Evolutionary conservation across 2,113 vertebrate species (phyloP).

Genomic region (Alligator sinensis): DNA sequence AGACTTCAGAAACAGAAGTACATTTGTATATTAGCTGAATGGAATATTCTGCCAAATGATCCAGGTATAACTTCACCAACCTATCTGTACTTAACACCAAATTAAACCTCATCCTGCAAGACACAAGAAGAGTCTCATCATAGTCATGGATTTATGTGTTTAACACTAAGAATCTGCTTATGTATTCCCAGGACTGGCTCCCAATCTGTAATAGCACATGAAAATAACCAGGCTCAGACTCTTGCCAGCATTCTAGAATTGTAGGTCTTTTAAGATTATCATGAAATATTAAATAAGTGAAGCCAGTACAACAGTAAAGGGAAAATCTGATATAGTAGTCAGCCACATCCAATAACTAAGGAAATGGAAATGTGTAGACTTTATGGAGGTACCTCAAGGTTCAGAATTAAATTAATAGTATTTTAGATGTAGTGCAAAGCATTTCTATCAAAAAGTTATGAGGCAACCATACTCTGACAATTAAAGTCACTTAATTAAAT

Average conservation of each 20-base stretch:
- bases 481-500: slow-evolving; percentile 21
- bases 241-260: slow-evolving; percentile 56
- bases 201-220: slow-evolving; percentile 60
- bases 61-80: slow-evolving; percentile 21
- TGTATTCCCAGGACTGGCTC: slow-evolving; percentile 12
- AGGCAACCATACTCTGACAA: neutral
- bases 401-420: slow-evolving; percentile 17
- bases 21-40: slow-evolving; percentile 55
- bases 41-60: slow-evolving; percentile 39
- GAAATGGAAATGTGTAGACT: neutral
- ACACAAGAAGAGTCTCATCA: neutral
- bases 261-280: slow-evolving; percentile 73
- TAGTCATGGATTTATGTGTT: neutral
- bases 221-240: slow-evolving; percentile 59
- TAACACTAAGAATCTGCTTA: slow-evolving; percentile 17
- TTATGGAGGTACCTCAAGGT: slow-evolving; percentile 42
- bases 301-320: slow-evolving; percentile 10
- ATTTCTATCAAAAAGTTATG: neutral
- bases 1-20: slow-evolving; percentile 22
- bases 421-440: slow-evolving; percentile 17
- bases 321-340: slow-evolving; percentile 31
- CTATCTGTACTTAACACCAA: neutral
- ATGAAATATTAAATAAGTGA: slow-evolving; percentile 64
- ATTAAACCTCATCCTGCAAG: slow-evolving; percentile 40
- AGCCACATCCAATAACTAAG: slow-evolving; percentile 27